Evolutionary conservation across 2,888 invertebrate genomes (phyloP), one percentile per base, ranked within the genome.

Genomic region (Caradrina kadenii): DNA sequence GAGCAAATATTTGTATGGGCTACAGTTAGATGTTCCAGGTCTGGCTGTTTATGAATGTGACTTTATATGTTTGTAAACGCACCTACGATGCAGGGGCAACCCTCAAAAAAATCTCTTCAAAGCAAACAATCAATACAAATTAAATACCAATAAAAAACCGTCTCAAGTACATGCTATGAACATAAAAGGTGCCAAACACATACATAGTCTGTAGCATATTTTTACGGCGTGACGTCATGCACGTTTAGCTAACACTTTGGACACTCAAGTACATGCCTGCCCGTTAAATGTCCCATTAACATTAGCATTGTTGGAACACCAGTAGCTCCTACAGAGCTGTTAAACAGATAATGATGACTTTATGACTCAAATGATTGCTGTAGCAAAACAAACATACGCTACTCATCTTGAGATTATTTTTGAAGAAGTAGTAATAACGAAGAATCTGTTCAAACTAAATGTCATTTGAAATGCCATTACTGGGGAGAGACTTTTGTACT

Each of bases 201-300:
- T 42, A 60, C 10, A 74, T 66, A 21, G 22, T 55, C n/a, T 15
- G 21, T 61, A 56, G 22, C 42, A 48, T 79, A 62, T 63, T 74
- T 79, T 63, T 52, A 79, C 22, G n/a, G 48, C 31, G 19, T 74
- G 19, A 79, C 80, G 66, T 65, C 61, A 74, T 48, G 5, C 58
- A 61, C 53, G 50, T 70, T 78, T 58, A 73, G 52, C 54, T 48
- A 68, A 71, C 59, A 66, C 53, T 68, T 81, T 53, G 58, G 50
- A 48, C 21, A 60, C 53, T 55, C 6, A 67, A 61, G 62, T 49
- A 60, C 62, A 81, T 61, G 50, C 26, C 17, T 11, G 26, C 39
- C 66, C 73, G 53, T 79, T 69, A 81, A 62, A 69, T 21, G 11
- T 39, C 26, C 50, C 52, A 69, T 81, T 68, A 63, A 68, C 42